Base-by-base conservation (phyloP, 1,140 invertebrate species). In the Drosophila parvula region DNA sequence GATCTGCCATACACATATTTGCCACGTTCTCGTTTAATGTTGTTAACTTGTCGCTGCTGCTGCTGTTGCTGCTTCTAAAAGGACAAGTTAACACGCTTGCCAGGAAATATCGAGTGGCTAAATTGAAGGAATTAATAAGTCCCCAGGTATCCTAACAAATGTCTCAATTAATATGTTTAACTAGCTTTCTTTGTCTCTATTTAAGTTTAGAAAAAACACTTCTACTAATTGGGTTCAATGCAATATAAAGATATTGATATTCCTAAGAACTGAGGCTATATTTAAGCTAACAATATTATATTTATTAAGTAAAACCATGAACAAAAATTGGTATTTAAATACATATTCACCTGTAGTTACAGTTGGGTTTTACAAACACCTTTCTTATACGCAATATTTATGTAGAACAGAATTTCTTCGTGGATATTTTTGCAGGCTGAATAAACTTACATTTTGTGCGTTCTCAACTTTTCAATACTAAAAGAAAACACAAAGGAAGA, bases 21-120 rank as follows among this genome's bases (percentile, higher is more conserved):
- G 75, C 70, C 82, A 81, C 75, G 75, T 63, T 53, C 62, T 71
- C 62, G 74, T 78, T 78, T 74, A 80, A 84, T 85, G 81, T 61
- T 80, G 61, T 69, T 79, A 62, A 36, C 43, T 59, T 79, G 61
- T 67, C 70, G 45, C 69, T 67, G 75, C 28, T 50, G 40, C 22
- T 70, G 50, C 22, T 65, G 75, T 22, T 50, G 40, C 22, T 70
- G 50, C 22, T 65, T 47, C 11, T 41, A 36, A 8, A 30, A 12
- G 50, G 16, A n/a, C 32, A 56, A 34, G 43, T 48, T 18, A 41
- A 41, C 10, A 28, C 41, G 18, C 18, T 32, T n/a, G 9, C 16
- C 7, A 27, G 9, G 5, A 58, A 41, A 36, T 14, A 22, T 57
- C 11, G n/a, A 40, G 28, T 18, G 16, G 12, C n/a, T 7, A 34